Percentiles rank a stretch among this genome's conserved stretches.
These are phyloP conservation scores for Mimachlamys varia DNA, from an alignment of 2,888 invertebrate species.

Conservation along the genomic window DNA sequence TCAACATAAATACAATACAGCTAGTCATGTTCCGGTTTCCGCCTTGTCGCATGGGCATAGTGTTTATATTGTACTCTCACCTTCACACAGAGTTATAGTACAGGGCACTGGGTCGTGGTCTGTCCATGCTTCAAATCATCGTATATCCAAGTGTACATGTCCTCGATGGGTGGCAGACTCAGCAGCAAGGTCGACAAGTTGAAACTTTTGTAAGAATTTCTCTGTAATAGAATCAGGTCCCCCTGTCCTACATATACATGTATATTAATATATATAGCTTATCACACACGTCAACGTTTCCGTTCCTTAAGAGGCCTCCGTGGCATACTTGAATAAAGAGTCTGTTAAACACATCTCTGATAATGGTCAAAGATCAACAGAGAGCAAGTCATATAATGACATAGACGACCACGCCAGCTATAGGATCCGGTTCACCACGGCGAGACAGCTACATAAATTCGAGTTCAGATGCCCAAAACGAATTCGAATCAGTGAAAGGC, in stretches of 20 bases:
- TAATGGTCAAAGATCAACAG: background rate
- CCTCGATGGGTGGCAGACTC: background rate
- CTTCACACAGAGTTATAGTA: background rate
- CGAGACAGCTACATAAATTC: background rate
- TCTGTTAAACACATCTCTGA: conserved; percentile 2
- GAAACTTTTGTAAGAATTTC: no score
- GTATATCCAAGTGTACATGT: background rate
- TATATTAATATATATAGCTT: background rate
- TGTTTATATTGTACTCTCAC: background rate
- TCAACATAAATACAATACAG: background rate
- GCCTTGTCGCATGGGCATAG: background rate
- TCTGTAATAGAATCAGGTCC: background rate
- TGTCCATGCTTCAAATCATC: background rate
- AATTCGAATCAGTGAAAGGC: background rate
- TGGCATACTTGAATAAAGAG: background rate
- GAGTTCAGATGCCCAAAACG: background rate
- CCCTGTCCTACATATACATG: background rate
- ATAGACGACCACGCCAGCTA: background rate
- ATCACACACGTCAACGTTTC: conserved; percentile 16
- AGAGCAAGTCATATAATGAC: background rate
- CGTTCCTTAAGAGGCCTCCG: background rate
- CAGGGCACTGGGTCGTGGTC: background rate
- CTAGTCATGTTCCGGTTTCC: conserved; percentile 34
- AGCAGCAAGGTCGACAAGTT: background rate
- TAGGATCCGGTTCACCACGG: background rate